Percentiles rank a stretch among this genome's conserved stretches.
Evolutionary conservation across 2,797 vertebrate species (phyloP).

Genomic region (Microcaecilia unicolor): DNA sequence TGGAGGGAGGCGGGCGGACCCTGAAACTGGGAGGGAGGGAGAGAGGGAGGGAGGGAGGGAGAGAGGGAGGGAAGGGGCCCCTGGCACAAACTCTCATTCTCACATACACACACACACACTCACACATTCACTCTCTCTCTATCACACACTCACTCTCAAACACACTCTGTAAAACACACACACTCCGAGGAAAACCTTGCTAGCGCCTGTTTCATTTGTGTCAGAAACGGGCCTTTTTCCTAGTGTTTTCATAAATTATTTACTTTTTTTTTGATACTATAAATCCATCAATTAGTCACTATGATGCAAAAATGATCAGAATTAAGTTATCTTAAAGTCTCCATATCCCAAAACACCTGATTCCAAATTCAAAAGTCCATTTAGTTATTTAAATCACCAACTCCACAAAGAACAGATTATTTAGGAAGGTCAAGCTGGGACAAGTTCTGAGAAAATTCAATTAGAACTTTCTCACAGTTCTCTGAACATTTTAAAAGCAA

Average conservation of each 20-base stretch:
- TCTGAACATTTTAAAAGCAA: constrained; percentile 50
- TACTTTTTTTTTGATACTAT: constrained; percentile 24
- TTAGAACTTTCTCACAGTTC: constrained; percentile 52
- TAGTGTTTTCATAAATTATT: constrained; percentile 50
- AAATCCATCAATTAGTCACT: constrained; percentile 33
- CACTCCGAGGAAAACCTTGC: no score
- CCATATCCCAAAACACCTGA: constrained; percentile 36
- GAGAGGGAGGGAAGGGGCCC: no score
- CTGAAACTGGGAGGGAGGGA: no score
- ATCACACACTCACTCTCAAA: no score
- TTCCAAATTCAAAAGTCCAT: constrained; percentile 14
- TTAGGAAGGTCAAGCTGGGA: constrained; percentile 42
- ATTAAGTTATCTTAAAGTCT: constrained; percentile 41
- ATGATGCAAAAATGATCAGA: constrained; percentile 26
- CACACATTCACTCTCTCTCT: no score
- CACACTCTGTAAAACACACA: no score
- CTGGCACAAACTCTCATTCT: no score
- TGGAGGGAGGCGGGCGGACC: no score
- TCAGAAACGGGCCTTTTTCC: no score
- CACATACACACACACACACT: no score
- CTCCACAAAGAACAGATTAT: constrained; percentile 30
- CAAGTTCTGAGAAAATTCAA: constrained; percentile 59
- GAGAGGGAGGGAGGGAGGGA: no score
- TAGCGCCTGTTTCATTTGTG: no score
- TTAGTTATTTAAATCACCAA: constrained; percentile 32